Conservation (phyloP, 2,797 vertebrate species). For the Apogon hyalosoma region DNA sequence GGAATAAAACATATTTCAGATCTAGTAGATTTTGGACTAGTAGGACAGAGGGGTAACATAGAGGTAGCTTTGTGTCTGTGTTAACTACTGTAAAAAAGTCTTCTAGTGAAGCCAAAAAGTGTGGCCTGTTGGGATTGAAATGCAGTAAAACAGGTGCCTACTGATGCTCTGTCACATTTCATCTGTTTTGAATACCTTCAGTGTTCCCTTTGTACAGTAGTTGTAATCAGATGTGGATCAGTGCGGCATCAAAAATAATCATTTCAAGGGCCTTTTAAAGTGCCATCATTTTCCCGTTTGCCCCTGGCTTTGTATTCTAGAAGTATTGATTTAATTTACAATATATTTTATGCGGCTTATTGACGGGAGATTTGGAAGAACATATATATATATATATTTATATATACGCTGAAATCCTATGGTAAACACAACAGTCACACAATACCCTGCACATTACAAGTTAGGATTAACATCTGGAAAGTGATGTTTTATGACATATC, state of each 20-base stretch:
- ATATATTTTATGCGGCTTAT: background rate
- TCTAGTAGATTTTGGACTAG: conserved; percentile 33
- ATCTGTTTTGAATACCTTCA: background rate
- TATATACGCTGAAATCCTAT: conserved; percentile 39
- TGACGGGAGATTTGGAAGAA: conserved; percentile 20
- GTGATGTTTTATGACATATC: conserved; percentile 61
- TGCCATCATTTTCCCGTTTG: conserved; percentile 34
- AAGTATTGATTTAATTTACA: background rate
- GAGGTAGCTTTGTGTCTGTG: conserved; percentile 81
- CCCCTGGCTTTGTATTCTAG: background rate
- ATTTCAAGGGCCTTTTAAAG: conserved; percentile 23
- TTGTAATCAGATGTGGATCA: conserved; percentile 33
- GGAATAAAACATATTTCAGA: conserved; percentile 42
- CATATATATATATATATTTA: background rate
- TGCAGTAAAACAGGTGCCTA: conserved; percentile 17
- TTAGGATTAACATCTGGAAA: conserved; percentile 63
- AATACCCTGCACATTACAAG: conserved; percentile 67
- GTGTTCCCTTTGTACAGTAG: conserved; percentile 19
- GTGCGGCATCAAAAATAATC: conserved; percentile 31
- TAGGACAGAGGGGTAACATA: conserved; percentile 35
- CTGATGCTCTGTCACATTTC: conserved; percentile 21
- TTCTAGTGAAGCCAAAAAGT: conserved; percentile 32
- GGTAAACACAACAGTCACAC: conserved; percentile 63
- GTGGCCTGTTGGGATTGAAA: conserved; percentile 34
- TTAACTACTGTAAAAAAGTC: conserved; percentile 44